Conservation (phyloP, 2,113 vertebrate species). For the Danio rerio region GRCz12tu NC_133181.1:63261501-63262000, state of each 20-base stretch:
- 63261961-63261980: neutral
- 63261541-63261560: neutral
- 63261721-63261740: slow-evolving; percentile 96
- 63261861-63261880: neutral
- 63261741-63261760: slow-evolving; percentile 97
- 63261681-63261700: neutral
- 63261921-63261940: neutral
- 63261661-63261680: slow-evolving; percentile 9
- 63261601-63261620: neutral
- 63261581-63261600: neutral
- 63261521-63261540: too few species aligned
- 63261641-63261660: neutral
- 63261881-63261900: neutral
- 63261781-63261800: slow-evolving; percentile 99
- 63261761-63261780: slow-evolving; percentile 97
- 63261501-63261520: neutral
- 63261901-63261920: too few species aligned
- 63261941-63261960: neutral
- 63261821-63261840: slow-evolving; percentile 96
- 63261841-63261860: slow-evolving; percentile 87
- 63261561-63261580: neutral
- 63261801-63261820: slow-evolving; percentile 98
- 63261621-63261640: neutral
- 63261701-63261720: slow-evolving; percentile 25
- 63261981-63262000: neutral